phyloP scores from a whole-genome alignment of 2,888 invertebrate genomes.

The Hirtodrosophila confusa region DNA sequence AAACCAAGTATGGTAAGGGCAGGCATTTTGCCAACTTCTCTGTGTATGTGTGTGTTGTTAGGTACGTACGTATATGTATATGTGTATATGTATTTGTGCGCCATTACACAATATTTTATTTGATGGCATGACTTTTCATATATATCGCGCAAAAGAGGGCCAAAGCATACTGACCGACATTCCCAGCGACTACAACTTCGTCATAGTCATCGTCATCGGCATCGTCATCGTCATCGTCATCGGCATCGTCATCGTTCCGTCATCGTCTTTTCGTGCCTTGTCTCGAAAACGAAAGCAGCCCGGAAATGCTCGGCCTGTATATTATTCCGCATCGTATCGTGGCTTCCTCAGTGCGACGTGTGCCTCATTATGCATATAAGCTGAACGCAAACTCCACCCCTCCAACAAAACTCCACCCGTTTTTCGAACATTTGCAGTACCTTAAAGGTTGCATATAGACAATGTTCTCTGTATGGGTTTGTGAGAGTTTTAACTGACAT shows the following conservation, averaged over 20 bases:
- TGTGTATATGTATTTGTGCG: not conserved
- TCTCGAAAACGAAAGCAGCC: conserved; percentile 70
- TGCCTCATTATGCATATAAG: conserved; percentile 63
- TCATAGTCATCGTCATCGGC: conserved; percentile 17
- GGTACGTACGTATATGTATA: no score
- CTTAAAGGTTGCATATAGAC: conserved; percentile 13
- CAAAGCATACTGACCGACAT: conserved; percentile 49
- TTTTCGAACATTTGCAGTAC: not conserved
- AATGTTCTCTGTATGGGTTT: conserved; percentile 12
- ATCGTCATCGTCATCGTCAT: conserved; percentile 20
- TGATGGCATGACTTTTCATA: conserved; percentile 72
- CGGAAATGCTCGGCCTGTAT: conserved; percentile 65
- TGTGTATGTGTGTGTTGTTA: conserved; percentile 11
- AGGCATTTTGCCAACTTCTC: conserved; percentile 27
- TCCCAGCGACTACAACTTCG: conserved; percentile 41
- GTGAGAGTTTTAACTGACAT: conserved; percentile 30
- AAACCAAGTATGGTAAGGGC: not conserved
- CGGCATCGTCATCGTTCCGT: conserved; percentile 21
- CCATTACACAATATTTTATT: conserved; percentile 68
- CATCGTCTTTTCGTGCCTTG: conserved; percentile 34
- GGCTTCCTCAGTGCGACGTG: conserved; percentile 39
- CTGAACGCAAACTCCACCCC: conserved; percentile 7
- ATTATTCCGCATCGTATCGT: conserved; percentile 22
- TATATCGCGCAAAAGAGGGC: conserved; percentile 24
- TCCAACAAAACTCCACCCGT: not conserved